phyloP scores from a whole-genome alignment of 2,113 vertebrate species.

The Burhinus oedicnemus region DNA sequence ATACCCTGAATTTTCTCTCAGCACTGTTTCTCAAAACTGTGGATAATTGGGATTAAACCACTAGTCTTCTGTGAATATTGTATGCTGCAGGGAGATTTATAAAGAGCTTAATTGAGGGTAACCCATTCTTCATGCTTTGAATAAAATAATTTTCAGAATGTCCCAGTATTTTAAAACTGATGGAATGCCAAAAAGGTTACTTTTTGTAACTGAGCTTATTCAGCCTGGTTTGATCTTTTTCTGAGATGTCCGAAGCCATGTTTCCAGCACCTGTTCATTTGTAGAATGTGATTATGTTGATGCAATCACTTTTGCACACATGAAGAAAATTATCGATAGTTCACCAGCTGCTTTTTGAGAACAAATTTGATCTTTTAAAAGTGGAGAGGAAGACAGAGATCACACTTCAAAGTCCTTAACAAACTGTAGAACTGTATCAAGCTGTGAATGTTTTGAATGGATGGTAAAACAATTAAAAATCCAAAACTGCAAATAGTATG shows the following conservation, averaged over 20 bases:
- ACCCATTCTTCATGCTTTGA: not conserved
- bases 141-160: not conserved
- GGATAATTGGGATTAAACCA: not conserved
- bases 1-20: not conserved
- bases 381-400: not conserved
- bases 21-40: not conserved
- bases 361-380: not conserved
- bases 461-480: not conserved
- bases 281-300: not conserved
- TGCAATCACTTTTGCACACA: slow-evolving; percentile 5
- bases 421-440: not conserved
- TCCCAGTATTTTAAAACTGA: not conserved
- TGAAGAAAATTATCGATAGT: slow-evolving; percentile 43
- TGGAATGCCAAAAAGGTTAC: not conserved
- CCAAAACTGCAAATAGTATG: not conserved
- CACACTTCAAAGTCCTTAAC: not conserved
- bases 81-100: not conserved
- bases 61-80: not conserved
- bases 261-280: slow-evolving; percentile 39
- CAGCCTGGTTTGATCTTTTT: not conserved
- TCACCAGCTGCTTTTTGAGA: slow-evolving; percentile 33
- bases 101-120: not conserved
- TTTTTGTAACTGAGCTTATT: not conserved
- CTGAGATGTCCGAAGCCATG: not conserved
- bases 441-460: not conserved